Percentiles rank a stretch among this genome's conserved stretches.
phyloP scores from a whole-genome alignment of 2,113 vertebrate genomes.

The Corythornis madagascariensis region DNA sequence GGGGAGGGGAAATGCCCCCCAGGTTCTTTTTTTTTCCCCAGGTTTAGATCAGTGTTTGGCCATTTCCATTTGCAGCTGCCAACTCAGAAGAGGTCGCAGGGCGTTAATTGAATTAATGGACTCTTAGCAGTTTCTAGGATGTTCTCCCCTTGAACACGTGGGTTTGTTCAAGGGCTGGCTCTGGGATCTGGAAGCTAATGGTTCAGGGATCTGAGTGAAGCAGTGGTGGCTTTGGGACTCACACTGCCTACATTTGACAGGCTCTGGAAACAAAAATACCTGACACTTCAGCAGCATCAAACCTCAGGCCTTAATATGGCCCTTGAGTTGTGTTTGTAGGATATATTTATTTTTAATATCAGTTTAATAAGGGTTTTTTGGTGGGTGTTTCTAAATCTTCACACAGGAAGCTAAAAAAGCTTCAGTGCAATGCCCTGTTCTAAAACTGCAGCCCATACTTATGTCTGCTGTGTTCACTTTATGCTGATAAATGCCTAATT shows the following conservation, averaged over 20 bases:
- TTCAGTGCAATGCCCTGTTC: neutral
- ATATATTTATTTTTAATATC: neutral
- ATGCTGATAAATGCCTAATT: neutral
- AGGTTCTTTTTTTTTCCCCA: neutral
- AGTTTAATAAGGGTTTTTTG: neutral
- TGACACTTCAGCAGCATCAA: neutral
- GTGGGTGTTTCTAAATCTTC: neutral
- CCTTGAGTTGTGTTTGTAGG: neutral
- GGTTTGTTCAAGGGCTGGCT: neutral
- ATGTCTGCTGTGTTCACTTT: neutral
- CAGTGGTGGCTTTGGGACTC: neutral
- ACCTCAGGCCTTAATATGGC: neutral
- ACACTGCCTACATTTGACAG: neutral
- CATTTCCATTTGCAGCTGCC: neutral
- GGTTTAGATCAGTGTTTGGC: neutral
- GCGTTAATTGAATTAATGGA: neutral
- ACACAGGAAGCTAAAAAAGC: neutral
- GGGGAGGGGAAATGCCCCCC: neutral
- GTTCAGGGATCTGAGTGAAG: neutral
- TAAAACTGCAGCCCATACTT: neutral
- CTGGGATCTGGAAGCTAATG: neutral
- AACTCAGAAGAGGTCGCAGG: neutral
- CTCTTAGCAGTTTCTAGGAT: neutral
- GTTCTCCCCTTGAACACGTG: neutral
- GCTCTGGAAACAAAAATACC: neutral